Base-by-base conservation (phyloP, 53 echinoderm and acorn worm species). In the Holothuria scabra region DNA sequence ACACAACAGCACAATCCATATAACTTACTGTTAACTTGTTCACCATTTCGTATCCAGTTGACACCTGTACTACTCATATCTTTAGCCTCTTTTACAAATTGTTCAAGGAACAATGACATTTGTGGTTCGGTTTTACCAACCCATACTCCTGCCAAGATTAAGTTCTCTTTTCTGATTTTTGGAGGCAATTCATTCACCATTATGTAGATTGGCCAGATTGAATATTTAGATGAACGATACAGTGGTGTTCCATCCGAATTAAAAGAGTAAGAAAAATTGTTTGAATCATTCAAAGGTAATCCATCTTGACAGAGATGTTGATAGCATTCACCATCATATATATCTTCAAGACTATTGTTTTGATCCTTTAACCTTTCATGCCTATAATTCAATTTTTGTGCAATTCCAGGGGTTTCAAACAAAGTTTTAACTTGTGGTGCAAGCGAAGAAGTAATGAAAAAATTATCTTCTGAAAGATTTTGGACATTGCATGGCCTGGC, bases 1-100 rank as follows among this genome's bases (percentile, higher is more conserved):
- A 84, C 89, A 78, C 66, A 65, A 25, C 89, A 89, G 4, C 37
- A 85, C 13, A 85, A 34, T 8, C 76, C 84, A 76, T 61, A 88
- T 23, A 88, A 33, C 70, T 60, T 69, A 59, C 86, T 86, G 19
- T 83, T 83, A 48, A 90, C 38, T 33, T 3, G 19, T 2, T 69
- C 12, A 1, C 33, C 70, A 69, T 69, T 69, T 33, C 46, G 48
- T 46, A 46, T 44, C 84, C 84, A 84, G 0, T 19, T 8, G 3
- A 84, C 65, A 33, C 83, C 65, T 33, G 65, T 37, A 62, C 2
- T 35, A 8, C 35, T 65, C 11, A 83, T n/a, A 22, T 83, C 65
- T 1, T 13, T 63, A 34, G 83, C 83, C 25, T 83, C 83, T 30
- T 21, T n/a, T 2, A 61, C 62, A 80, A 80, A 80, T 29, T 52